phyloP scores from a whole-genome alignment of 2,113 vertebrate species.

The Gymnobelideus leadbeateri region DNA sequence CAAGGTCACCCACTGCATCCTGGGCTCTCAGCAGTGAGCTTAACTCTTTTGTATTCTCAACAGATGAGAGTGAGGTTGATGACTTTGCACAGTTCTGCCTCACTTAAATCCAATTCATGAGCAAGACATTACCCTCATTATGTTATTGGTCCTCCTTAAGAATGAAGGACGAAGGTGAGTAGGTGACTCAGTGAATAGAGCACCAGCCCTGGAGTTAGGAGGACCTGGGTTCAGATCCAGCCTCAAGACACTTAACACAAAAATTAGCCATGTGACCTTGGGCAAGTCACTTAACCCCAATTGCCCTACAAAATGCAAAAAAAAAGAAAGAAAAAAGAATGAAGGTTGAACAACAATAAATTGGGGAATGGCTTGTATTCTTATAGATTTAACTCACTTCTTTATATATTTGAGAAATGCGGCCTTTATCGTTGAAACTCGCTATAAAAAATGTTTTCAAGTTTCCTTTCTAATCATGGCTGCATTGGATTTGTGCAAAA shows the following conservation, averaged over 20 bases:
- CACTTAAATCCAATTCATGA: neutral
- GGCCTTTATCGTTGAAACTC: neutral
- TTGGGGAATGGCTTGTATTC: neutral
- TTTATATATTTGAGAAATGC: neutral
- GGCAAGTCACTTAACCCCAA: no score
- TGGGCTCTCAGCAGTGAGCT: no score
- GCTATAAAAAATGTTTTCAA: neutral
- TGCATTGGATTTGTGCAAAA: neutral
- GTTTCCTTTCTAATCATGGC: neutral
- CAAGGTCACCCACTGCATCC: neutral
- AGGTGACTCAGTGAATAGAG: no score
- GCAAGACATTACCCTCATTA: neutral
- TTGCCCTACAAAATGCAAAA: no score
- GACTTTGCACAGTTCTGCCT: neutral
- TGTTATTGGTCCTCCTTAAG: neutral
- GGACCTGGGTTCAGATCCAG: no score
- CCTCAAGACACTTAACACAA: no score
- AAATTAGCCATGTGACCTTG: no score
- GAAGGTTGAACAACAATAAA: neutral
- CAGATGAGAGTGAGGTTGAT: neutral
- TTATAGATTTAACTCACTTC: neutral
- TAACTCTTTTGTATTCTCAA: neutral
- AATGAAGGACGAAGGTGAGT: neutral
- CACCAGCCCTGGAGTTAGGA: no score
- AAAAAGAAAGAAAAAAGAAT: no score